These are phyloP conservation scores for Neogobius melanostomus DNA, from an alignment of 2,113 vertebrate species.

Conservation along the genomic window DNA sequence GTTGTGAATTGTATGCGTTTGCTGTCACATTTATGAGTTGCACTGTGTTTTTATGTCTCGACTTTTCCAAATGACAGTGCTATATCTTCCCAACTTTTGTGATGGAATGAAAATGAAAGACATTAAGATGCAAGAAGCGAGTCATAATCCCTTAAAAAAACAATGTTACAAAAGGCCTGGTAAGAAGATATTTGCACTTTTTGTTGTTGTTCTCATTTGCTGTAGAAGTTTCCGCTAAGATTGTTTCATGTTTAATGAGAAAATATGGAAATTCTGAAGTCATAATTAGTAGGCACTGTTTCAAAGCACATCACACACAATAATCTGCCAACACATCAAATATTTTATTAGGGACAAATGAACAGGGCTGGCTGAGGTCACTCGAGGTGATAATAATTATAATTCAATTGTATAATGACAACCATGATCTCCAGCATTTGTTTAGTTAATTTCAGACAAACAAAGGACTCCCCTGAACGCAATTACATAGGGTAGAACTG, in stretches of 20 bases:
- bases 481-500: neutral
- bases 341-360: conserved; percentile 39
- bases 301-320: conserved; percentile 34
- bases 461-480: neutral
- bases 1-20: too few relatives aligned
- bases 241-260: conserved; percentile 15
- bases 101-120: conserved; percentile 22
- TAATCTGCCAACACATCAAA: conserved; percentile 38
- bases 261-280: conserved; percentile 33
- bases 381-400: neutral
- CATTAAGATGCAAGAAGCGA: conserved; percentile 22
- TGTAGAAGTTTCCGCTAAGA: conserved; percentile 29
- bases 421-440: neutral
- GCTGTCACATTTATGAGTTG: neutral
- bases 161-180: neutral
- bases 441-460: neutral
- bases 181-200: conserved; percentile 21
- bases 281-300: conserved; percentile 46
- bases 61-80: neutral
- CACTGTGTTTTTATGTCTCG: neutral
- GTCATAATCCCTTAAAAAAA: conserved; percentile 3
- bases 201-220: conserved; percentile 22
- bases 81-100: conserved; percentile 1
- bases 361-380: conserved; percentile 32
- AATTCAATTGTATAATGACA: neutral